Conservation (phyloP, 2,113 vertebrate species). For the Ammospiza nelsoni region DNA sequence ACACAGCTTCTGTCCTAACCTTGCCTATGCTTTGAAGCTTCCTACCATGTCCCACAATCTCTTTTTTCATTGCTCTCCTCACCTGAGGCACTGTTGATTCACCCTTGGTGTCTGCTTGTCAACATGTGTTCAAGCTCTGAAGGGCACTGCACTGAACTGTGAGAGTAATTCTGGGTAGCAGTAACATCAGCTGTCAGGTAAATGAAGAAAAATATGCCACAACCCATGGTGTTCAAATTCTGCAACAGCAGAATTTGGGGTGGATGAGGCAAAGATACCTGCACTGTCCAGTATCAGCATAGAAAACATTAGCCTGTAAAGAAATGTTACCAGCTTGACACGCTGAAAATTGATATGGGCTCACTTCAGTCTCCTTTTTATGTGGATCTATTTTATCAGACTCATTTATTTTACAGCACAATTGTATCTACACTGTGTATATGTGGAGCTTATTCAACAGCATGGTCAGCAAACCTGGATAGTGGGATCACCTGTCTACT, state of each 20-base stretch:
- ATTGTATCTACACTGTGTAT: fast-evolving
- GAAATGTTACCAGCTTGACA: not conserved
- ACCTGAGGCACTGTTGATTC: not conserved
- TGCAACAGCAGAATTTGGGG: not conserved
- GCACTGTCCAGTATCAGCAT: not conserved
- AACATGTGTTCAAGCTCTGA: not conserved
- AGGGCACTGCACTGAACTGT: not conserved
- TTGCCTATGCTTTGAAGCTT: not conserved
- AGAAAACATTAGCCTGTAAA: not conserved
- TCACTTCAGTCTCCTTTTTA: not conserved
- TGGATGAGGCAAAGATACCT: not conserved
- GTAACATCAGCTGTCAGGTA: not conserved
- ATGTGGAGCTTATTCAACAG: not conserved
- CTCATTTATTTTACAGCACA: not conserved
- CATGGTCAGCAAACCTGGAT: not conserved
- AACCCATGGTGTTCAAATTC: not conserved
- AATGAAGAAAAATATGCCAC: not conserved
- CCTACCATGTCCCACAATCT: not conserved
- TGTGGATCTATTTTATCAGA: not conserved
- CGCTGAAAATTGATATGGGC: not conserved
- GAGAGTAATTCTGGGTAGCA: not conserved
- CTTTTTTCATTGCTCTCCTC: not conserved
- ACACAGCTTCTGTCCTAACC: not conserved
- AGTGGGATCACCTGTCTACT: not conserved
- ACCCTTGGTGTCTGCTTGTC: not conserved